A percentile compares a stretch with the other conserved stretches of the same genome.
Evolutionary conservation across 1,140 invertebrate genomes (phyloP).

Genomic region (Luehdorfia chinensis): DNA sequence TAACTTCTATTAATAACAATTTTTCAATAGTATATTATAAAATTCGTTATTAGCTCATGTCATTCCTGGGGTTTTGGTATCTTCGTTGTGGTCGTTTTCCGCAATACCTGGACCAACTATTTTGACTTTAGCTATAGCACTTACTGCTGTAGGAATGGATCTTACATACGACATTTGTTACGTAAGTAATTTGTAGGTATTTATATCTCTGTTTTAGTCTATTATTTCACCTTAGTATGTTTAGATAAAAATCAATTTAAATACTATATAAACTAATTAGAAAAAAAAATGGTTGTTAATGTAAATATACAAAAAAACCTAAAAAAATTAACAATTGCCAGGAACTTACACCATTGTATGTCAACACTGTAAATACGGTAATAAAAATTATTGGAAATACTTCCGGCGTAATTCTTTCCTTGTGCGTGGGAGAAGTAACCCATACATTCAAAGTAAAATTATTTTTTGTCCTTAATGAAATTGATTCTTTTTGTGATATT

Average conservation of each 20-base stretch:
- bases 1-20: neutral
- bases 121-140: conserved; percentile 47
- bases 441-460: conserved; percentile 43
- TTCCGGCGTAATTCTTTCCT: conserved; percentile 56
- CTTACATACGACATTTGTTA: conserved; percentile 62
- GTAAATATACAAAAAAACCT: no score
- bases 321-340: no score
- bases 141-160: conserved; percentile 66
- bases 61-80: conserved; percentile 50
- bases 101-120: conserved; percentile 47
- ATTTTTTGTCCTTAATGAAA: no score
- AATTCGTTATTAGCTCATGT: conserved; percentile 50
- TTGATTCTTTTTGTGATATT: no score
- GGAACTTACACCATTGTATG: conserved; percentile 56
- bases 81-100: conserved; percentile 37
- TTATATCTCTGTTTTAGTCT: no score
- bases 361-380: conserved; percentile 56
- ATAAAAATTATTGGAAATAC: conserved; percentile 65
- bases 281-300: no score
- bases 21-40: no score
- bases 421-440: conserved; percentile 53
- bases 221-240: no score
- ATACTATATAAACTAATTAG: no score
- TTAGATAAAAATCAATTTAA: no score
- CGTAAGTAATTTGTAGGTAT: conserved; percentile 40